phyloP scores from a whole-genome alignment of 2,888 invertebrate species.

The Thyatira batis region DNA sequence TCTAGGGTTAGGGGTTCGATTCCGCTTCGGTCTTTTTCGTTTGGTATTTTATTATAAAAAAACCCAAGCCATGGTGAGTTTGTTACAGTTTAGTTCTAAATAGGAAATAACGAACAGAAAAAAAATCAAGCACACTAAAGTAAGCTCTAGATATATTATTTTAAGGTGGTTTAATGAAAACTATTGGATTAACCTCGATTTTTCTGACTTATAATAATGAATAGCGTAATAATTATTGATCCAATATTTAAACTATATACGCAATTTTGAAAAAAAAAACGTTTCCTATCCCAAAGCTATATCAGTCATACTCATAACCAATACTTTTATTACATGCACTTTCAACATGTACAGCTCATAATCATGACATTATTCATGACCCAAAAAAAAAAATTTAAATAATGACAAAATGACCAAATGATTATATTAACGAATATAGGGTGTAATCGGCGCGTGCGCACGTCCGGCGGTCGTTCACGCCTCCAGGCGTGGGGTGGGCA shows the following conservation, averaged over 20 bases:
- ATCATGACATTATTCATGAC: neutral
- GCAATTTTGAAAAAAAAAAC: no score
- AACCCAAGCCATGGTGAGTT: no score
- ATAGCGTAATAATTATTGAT: no score
- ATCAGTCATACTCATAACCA: neutral
- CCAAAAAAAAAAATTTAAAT: constrained; percentile 1
- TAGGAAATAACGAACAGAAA: no score
- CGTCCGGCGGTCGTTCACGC: constrained; percentile 34
- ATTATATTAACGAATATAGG: constrained; percentile 6
- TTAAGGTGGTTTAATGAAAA: no score
- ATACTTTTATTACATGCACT: neutral
- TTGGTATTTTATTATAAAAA: neutral
- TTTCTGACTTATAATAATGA: no score
- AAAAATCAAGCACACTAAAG: no score
- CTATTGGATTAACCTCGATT: no score
- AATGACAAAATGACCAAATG: constrained; percentile 7
- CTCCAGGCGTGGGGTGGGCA: constrained; percentile 31
- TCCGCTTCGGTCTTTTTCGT: constrained; percentile 11
- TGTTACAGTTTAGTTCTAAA: no score
- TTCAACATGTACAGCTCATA: neutral
- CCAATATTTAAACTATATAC: no score
- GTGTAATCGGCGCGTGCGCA: constrained; percentile 33
- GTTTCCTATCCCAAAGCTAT: neutral
- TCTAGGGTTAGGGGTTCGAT: constrained; percentile 32
- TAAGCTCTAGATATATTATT: no score